These are phyloP conservation scores for Xyliphius kryptos DNA, from an alignment of 2,113 vertebrate species.

Conservation along the genomic window DNA sequence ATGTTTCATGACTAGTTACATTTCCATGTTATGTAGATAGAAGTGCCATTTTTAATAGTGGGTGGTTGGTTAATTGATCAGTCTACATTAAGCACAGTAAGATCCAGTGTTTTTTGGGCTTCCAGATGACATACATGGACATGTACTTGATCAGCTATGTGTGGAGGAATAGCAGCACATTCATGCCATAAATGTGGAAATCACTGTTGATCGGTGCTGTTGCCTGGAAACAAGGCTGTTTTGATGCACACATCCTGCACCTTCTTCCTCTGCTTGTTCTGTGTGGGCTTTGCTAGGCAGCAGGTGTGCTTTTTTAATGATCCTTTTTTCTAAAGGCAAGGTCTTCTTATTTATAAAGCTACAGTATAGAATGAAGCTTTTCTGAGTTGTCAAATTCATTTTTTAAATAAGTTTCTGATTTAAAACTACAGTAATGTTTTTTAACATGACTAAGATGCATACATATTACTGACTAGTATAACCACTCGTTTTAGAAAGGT, in stretches of 20 bases:
- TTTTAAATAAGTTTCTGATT: not conserved
- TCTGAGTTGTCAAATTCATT: conserved; percentile 16
- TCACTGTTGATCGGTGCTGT: conserved; percentile 22
- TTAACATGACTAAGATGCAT: no score
- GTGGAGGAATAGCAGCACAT: conserved; percentile 7
- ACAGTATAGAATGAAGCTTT: conserved; percentile 4
- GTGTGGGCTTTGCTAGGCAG: conserved; percentile 29
- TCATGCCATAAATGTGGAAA: conserved; percentile 6
- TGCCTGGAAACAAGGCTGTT: conserved; percentile 39
- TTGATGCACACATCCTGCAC: conserved; percentile 21
- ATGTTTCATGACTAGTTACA: no score
- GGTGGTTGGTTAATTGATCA: no score
- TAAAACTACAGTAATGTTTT: not conserved
- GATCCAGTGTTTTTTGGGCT: not conserved
- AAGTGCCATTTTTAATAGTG: no score
- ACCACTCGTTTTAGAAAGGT: no score
- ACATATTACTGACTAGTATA: no score
- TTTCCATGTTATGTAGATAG: no score
- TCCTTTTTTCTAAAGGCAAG: conserved; percentile 23
- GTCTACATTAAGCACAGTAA: no score
- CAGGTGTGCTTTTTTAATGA: conserved; percentile 27
- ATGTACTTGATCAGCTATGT: not conserved
- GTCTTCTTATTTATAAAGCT: conserved; percentile 20
- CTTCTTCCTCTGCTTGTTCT: conserved; percentile 13
- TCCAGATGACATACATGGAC: not conserved